Base-by-base conservation (phyloP, 2,113 vertebrate species). In the Oceanites oceanicus region DNA sequence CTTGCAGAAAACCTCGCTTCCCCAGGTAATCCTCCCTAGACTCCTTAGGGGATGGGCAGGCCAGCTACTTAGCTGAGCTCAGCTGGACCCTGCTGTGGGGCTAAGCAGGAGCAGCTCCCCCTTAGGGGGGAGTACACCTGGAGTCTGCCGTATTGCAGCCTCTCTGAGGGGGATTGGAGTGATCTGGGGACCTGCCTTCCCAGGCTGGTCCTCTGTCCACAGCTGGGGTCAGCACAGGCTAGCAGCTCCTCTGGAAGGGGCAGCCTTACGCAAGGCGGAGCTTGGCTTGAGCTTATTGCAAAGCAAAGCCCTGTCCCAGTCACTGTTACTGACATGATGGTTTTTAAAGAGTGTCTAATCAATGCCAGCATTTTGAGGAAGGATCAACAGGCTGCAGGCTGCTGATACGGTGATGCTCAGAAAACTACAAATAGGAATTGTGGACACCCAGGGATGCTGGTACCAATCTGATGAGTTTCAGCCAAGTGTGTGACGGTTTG, bases 361-460 rank as follows among this genome's bases (percentile, higher is more conserved):
- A 25, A 82, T 56, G 75, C 45, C 59, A 86, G 75, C 38, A 10
- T 62, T 83, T 71, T 5, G 7, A 70, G 74, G 66, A 82, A 87
- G 62, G 72, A 70, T 62, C 71, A 73, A 88, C n/a, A 76, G 29
- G 59, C 90, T 92, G 88, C 59, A 86, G 42, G 36, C 63, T 92
- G 85, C 68, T 65, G 87, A 83, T 79, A 44, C 0, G 9, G 18
- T 52, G 67, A 74, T 62, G 52, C 22, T 85, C 42, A 83, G 75
- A 66, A 78, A 85, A 50, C 18, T 50, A 55, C 76, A 68, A 70
- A 73, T 7, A 73, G 63, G 59, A 88, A 66, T 14, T 58, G 5
- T 0, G 1, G 82, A 63, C 71, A 70, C 13, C 3, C 49, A 38
- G 74, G 80, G 63, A 74, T 1, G 3, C 7, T 1, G 5, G 30